These are phyloP conservation scores for Trachythela sp. DNA, from an alignment of 64 coral and sea anemone species.

Conservation along the genomic window DNA sequence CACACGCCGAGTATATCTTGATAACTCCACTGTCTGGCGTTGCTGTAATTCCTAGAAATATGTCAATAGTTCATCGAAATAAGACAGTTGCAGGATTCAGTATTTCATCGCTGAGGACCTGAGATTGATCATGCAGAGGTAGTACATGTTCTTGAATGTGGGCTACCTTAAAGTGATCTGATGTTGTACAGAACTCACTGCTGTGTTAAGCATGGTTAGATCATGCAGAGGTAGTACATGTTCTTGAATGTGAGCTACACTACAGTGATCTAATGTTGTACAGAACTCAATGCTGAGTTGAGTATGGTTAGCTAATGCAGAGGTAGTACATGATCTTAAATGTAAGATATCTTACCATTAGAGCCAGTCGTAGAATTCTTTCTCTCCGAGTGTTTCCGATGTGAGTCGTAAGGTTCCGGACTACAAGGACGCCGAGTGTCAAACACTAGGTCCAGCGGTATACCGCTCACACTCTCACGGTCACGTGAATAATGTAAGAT, in stretches of 20 bases:
- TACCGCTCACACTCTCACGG: conserved; percentile 81
- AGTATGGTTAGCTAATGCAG: too few species aligned
- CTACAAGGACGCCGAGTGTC: conserved; percentile 43
- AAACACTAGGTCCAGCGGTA: conserved; percentile 95
- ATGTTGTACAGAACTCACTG: background rate
- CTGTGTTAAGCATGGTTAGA: too few species aligned
- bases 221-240: too few species aligned
- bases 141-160: too few species aligned
- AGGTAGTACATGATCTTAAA: background rate
- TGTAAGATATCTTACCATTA: background rate
- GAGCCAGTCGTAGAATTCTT: background rate
- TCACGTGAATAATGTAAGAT: conserved; percentile 89
- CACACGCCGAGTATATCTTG: conserved; percentile 75
- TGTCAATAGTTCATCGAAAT: background rate
- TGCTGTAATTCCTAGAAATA: background rate
- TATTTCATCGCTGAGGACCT: too few species aligned
- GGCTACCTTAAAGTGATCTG: too few species aligned
- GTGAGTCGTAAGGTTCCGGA: conserved; percentile 22
- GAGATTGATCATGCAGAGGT: too few species aligned
- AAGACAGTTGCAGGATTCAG: background rate
- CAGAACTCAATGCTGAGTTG: background rate
- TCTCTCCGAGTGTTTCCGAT: conserved; percentile 22
- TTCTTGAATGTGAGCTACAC: too few species aligned
- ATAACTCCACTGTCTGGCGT: conserved; percentile 57
- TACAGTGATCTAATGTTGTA: too few species aligned